Conservation (phyloP, 2,113 vertebrate genomes). For the Lepus timidus region DNA sequence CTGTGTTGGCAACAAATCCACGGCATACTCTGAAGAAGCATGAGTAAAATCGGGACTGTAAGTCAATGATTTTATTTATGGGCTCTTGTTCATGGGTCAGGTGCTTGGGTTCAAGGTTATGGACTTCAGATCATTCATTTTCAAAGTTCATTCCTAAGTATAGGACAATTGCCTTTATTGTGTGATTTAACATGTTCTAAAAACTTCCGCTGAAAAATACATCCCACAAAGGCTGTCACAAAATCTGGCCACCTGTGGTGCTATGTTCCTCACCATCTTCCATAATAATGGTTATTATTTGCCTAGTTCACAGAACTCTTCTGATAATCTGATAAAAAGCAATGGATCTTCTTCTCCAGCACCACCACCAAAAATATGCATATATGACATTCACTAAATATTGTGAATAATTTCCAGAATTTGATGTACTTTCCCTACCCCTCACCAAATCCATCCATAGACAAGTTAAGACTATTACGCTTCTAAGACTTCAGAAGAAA, state of each 20-base stretch:
- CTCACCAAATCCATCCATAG: neutral
- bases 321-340: neutral
- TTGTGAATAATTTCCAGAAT: neutral
- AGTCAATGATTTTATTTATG: conserved; percentile 49
- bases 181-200: neutral
- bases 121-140: conserved; percentile 65
- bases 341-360: neutral
- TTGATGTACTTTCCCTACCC: neutral
- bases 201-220: conserved; percentile 21
- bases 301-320: neutral
- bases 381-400: neutral
- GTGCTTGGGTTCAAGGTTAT: conserved; percentile 58
- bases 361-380: neutral
- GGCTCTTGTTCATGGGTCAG: conserved; percentile 53
- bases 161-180: conserved; percentile 16
- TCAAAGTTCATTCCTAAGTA: conserved; percentile 37
- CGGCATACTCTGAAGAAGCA: neutral
- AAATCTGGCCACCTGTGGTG: neutral
- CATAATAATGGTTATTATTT: neutral
- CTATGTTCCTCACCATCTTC: neutral
- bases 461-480: neutral
- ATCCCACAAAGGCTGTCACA: neutral
- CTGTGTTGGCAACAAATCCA: neutral
- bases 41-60: neutral
- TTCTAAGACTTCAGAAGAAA: neutral